phyloP scores from a whole-genome alignment of 2,888 invertebrate genomes.

The Cataglyphis cursor region DNA sequence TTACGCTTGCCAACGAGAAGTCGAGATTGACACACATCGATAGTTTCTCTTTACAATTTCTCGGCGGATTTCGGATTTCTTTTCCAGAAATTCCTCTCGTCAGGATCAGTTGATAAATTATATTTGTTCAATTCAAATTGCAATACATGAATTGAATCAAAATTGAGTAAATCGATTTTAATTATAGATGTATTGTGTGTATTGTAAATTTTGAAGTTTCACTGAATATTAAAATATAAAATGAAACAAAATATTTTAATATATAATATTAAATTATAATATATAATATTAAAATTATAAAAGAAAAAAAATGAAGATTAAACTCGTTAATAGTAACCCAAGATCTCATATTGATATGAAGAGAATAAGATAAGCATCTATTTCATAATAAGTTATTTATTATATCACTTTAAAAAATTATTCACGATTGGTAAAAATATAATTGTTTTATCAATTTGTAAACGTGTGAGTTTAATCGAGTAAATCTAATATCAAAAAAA shows the following conservation, averaged over 20 bases:
- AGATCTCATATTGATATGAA: neutral
- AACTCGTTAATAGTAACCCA: neutral
- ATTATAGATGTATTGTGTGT: neutral
- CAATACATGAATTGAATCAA: neutral
- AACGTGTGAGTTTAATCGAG: neutral
- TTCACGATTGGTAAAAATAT: neutral
- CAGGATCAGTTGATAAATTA: neutral
- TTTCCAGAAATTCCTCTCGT: neutral
- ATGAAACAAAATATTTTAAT: too few relatives aligned
- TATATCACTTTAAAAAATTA: conserved; percentile 1
- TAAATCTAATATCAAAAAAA: neutral
- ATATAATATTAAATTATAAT: too few relatives aligned
- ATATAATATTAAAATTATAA: too few relatives aligned
- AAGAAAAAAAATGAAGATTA: neutral
- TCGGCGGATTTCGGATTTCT: conserved; percentile 35
- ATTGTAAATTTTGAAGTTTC: neutral
- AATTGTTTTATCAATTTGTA: neutral
- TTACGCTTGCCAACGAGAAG: conserved; percentile 15
- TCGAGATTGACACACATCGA: neutral
- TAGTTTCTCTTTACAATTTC: conserved; percentile 31
- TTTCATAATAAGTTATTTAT: neutral
- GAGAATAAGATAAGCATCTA: neutral
- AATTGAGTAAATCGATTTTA: neutral
- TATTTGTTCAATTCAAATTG: neutral
- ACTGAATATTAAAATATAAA: neutral